A percentile compares a stretch with the other conserved stretches of the same genome.
phyloP scores from a whole-genome alignment of 2,888 invertebrate genomes.

The Prostheceraeus crozeri region DNA sequence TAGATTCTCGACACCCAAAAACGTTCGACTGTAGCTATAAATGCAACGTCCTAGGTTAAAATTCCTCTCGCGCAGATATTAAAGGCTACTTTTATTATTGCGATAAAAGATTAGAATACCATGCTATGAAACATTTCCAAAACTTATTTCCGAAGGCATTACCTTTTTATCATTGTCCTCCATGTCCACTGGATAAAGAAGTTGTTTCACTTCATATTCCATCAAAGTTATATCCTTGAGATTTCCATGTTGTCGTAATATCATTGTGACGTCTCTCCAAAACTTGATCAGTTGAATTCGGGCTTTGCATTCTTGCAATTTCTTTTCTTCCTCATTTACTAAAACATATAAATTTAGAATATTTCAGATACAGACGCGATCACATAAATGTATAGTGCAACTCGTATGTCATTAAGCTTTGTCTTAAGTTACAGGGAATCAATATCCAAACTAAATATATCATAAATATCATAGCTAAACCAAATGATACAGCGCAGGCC shows the following conservation, averaged over 20 bases:
- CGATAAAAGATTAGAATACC: no score
- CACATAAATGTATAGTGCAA: conserved; percentile 20
- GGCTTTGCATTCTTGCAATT: conserved; percentile 42
- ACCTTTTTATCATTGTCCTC: conserved; percentile 48
- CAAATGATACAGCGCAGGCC: no score
- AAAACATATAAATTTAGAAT: not conserved
- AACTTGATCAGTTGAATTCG: conserved; percentile 46
- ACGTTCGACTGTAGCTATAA: no score
- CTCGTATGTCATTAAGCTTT: no score
- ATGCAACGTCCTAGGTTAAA: no score
- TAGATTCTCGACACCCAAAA: no score
- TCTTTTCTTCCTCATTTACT: conserved; percentile 45
- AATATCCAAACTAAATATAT: no score
- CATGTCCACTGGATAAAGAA: conserved; percentile 48
- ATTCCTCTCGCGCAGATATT: no score
- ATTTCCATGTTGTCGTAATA: conserved; percentile 45
- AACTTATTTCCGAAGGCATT: conserved; percentile 33
- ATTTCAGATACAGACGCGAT: conserved; percentile 20
- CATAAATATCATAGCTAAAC: no score
- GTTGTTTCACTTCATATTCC: conserved; percentile 48
- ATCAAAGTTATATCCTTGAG: conserved; percentile 50
- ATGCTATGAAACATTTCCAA: conserved; percentile 24
- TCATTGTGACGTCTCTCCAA: conserved; percentile 49
- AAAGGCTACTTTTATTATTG: no score
- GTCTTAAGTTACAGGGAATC: no score